phyloP scores from a whole-genome alignment of 2,797 vertebrate species.

The Poeciliopsis presidionis region DNA sequence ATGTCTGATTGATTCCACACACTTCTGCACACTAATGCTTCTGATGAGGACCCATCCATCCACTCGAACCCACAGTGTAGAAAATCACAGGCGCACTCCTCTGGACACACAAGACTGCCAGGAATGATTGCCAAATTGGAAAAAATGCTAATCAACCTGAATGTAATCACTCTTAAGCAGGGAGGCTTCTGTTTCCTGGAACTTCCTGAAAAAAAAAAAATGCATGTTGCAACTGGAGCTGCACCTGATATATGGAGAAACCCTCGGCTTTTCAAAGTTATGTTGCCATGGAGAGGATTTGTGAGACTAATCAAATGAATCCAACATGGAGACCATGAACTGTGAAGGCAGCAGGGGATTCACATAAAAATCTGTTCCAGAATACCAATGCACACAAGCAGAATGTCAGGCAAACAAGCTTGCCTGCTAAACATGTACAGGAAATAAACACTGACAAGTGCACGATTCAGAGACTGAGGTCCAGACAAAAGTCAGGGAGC shows the following conservation, averaged over 20 bases:
- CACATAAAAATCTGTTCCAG: constrained; percentile 12
- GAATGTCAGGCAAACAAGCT: constrained; percentile 6
- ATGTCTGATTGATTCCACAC: constrained; percentile 29
- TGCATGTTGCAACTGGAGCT: constrained; percentile 68
- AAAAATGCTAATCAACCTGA: not conserved
- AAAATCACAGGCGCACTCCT: not conserved
- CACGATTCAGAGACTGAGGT: too few species aligned
- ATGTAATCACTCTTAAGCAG: constrained; percentile 4
- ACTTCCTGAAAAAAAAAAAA: constrained; percentile 19
- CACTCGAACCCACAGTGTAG: constrained; percentile 13
- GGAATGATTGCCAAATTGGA: constrained; percentile 24
- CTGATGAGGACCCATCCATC: constrained; percentile 10
- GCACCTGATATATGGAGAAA: constrained; percentile 40
- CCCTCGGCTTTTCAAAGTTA: constrained; percentile 27
- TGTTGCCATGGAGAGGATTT: constrained; percentile 53
- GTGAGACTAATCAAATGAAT: constrained; percentile 16
- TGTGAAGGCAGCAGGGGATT: constrained; percentile 10
- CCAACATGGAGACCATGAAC: constrained; percentile 8
- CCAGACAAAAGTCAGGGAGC: too few species aligned
- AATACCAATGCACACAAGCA: not conserved
- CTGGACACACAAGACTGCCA: constrained; percentile 13
- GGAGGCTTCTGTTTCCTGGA: constrained; percentile 54
- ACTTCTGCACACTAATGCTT: constrained; percentile 13
- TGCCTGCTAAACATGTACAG: not conserved
- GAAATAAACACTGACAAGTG: not conserved